Evolutionary conservation across 1,140 invertebrate species (phyloP), one percentile per base, ranked within the genome.

Genomic region (Aphaenogaster floridana): DNA sequence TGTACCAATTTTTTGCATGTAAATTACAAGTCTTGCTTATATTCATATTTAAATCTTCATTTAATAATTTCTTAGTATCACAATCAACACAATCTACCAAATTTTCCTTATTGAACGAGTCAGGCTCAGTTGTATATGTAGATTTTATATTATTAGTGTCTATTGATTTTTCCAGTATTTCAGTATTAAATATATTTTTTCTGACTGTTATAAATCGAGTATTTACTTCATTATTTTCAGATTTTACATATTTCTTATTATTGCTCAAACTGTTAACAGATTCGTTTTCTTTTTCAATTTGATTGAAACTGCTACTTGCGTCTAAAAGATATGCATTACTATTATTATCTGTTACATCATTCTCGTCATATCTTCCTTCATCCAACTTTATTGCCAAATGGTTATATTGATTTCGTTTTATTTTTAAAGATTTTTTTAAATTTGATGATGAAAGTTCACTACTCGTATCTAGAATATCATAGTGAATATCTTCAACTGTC

Each of bases 361-460:
- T 89, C 1, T 91, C 80, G 8, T 94, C 89, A 48, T 91, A 89
- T 81, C 88, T 91, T n/a, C 50, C 71, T 61, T 92, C 83, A 72
- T 93, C 57, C 45, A 94, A 89, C 42, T 90, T 93, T 59, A 91
- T 59, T 21, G 86, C 77, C 8, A 93, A 54, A 69, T 92, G 66
- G 54, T 86, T 94, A 45, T 59, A 50, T 50, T 86, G 71, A 50
- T 54, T 42, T 3, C 17, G 39, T 77, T 15, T 42, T 17, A 52
- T 36, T 68, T 87, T 59, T 15, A 34, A 39, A 54, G 7, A 28
- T 87, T 89, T 36, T 9, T 83, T 42, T 34, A 36, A 39, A 61
- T 59, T 59, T 21, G 21, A 61, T 45, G 34, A 63, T 17, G 57
- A 39, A 76, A 2, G 15, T 50, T 74, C 42, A 3, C 42, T 61